Base-by-base conservation (phyloP, 2,888 invertebrate genomes). In the Eupithecia tripunctaria region DNA sequence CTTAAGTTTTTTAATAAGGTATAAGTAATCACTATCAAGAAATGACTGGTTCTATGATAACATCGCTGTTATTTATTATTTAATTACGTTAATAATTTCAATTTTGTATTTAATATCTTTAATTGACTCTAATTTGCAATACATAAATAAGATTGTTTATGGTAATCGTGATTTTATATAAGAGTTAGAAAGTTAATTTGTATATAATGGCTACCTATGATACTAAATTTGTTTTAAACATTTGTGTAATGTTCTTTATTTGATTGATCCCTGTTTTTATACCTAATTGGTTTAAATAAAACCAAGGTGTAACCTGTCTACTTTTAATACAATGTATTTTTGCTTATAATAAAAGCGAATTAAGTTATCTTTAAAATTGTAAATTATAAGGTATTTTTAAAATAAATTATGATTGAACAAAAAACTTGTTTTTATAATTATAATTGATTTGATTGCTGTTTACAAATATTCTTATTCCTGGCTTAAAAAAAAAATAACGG, bases 11-110 rank as follows among this genome's bases (percentile, higher is more conserved):
- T 79, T 80, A 41, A 21, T 38, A n/a, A 38, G 14, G 1, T 21
- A 36, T 32, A 29, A 36, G 79, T 36, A 43, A 64, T 73, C 63
- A 78, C 79, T 79, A 82, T 83, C 81, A 82, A 82, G 82, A 84
- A 83, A 84, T 84, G 91, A 91, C 91, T 92, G 90, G 90, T 88
- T 89, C 84, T 85, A 84, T 81, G 74, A 81, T 85, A 85, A 85
- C 79, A 82, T 82, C 86, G 87, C 87, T 92, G 94, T 94, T 94
- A 94, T 94, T 94, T 94, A 94, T 93, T 94, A 87, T 94, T 86
- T 94, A 93, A 81, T 82, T 88, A 82, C 72, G 82, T 83, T 78
- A 72, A 74, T 78, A 72, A 74, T 81, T 82, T 80, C 68, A 63
- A 76, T 74, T 69, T 56, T 56, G 56, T 56, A 56, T 51, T 79